Evolutionary conservation across 2,888 invertebrate species (phyloP), one percentile per base, ranked within the genome.

Genomic region (Xylota segnis): DNA sequence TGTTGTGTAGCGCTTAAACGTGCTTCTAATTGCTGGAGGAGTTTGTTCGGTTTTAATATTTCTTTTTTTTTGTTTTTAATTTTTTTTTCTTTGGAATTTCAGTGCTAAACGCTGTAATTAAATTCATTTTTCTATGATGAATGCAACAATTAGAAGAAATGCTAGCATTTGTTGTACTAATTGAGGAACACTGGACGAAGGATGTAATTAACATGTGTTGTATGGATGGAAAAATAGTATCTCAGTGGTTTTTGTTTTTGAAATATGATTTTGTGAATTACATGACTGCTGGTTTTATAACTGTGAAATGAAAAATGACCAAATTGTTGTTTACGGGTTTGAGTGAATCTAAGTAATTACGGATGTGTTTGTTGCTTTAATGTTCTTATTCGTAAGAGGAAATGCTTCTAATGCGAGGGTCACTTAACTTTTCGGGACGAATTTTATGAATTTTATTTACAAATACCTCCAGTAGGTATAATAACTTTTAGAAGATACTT

Each of bases 111-210:
- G 54, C 23, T 75, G 68, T 56, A 75, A 75, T 84, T 79, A 74
- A 74, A 79, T 63, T 79, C 7, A 59, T 83, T 63, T 68, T 58
- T 23, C 32, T 72, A 27, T 52, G 63, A 74, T 74, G 61, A 56
- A 61, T 63, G 59, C 45, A 70, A 70, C 70, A 70, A 77, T 70
- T 77, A 70, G 61, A 45, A 34, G 54, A 56, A 61, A 68, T 72
- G 59, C 58, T 52, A 23, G 66, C 45, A 52, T 66, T 83, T 29
- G 47, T 56, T 74, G n/a, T 50, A 75, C 47, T 75, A 84, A 83
- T 83, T 79, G 74, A 47, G 63, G 58, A 84, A 84, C 47, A 43
- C 32, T 63, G 14, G 23, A n/a, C 50, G 37, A 77, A 72, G 74
- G 56, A 68, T 54, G 72, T 61, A 61, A 68, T 72, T 83, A 83